Evolutionary conservation across 1,140 invertebrate genomes (phyloP), one percentile per base, ranked within the genome.

Genomic region (Wiebesia pumilae): DNA sequence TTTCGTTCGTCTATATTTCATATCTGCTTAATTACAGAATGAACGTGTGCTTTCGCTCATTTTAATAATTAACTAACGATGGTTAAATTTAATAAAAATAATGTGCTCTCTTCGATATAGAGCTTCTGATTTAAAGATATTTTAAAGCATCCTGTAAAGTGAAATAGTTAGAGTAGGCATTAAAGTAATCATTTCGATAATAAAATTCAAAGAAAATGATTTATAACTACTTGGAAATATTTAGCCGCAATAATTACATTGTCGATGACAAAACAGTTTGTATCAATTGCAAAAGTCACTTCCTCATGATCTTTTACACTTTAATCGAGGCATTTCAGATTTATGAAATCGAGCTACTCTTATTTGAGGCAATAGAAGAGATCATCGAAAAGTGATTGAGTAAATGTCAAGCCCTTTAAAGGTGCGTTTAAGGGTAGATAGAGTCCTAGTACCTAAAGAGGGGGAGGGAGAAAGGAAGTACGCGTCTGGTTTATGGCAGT

Each of bases 401-500:
- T 91, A 92, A 93, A 93, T 90, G 91, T 89, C 90, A 90, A 91
- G 89, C 90, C 90, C 90, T 91, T 93, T 92, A 90, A 88, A 54
- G 81, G 75, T 75, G 43, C 35, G 89, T 85, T 89, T 88, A 91
- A 91, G 90, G 91, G 90, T 90, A 87, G 88, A 84, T 89, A 78
- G 38, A 27, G 38, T n/a, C 27, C 1, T 21, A 43, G 51, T 19
- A 85, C 43, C 33, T 24, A 87, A 88, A 89, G 89, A 35, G 40
- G 80, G 33, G 47, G 54, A 54, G 80, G 33, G 47, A 69, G 71
- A 86, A 69, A 86, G 35, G 77, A 77, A 86, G 89, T 88, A 91
- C 90, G 90, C 90, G 88, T 91, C 89, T 91, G 92, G 90, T 93
- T 94, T 93, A 94, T 93, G 89, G 91, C 91, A 88, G 89, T 89